These are phyloP conservation scores for Bolborhynchus lineola DNA, from an alignment of 2,113 vertebrate species.

Conservation along the genomic window DNA sequence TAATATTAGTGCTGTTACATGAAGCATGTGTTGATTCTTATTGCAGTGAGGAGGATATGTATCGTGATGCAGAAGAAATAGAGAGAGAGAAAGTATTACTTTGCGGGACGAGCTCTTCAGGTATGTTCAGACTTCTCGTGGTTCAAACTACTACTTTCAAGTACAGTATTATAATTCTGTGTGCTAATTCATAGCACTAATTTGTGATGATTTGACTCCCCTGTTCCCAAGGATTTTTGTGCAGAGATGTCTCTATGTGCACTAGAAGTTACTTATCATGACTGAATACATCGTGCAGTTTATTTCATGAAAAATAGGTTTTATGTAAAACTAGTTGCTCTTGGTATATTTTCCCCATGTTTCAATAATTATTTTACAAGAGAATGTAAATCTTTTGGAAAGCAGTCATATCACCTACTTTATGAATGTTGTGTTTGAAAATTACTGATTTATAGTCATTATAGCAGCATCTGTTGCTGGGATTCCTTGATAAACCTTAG, in stretches of 20 bases:
- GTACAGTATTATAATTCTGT: background rate
- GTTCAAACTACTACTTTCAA: background rate
- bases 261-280: background rate
- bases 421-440: background rate
- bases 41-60: constrained; percentile 79
- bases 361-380: background rate
- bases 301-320: background rate
- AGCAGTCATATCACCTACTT: background rate
- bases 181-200: background rate
- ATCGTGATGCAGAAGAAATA: constrained; percentile 79
- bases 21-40: background rate
- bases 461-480: background rate
- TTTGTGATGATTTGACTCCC: background rate
- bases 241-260: background rate
- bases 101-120: constrained; percentile 64
- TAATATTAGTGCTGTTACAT: background rate
- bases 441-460: too few species aligned
- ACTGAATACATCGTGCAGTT: background rate
- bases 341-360: background rate
- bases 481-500: background rate
- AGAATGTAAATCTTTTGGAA: background rate
- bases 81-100: constrained; percentile 73
- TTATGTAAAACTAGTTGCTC: background rate
- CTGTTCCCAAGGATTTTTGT: background rate
- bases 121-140: constrained; percentile 46